A percentile compares a stretch with the other conserved stretches of the same genome.
phyloP scores from a whole-genome alignment of 2,797 vertebrate genomes.

The Vireo griseus region DNA sequence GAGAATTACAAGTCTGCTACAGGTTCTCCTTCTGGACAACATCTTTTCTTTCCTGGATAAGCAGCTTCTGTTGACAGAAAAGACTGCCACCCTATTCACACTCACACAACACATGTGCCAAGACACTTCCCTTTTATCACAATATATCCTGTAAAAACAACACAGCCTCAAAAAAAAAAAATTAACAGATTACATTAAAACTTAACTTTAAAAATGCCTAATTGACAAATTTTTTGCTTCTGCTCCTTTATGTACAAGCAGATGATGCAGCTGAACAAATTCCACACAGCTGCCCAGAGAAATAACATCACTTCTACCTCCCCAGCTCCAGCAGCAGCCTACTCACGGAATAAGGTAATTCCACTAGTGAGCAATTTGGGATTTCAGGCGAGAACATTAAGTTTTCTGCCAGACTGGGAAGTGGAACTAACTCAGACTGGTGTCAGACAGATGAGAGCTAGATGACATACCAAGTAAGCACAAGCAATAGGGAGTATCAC shows the following conservation, averaged over 20 bases:
- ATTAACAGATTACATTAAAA: not conserved
- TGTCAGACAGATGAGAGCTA: fast-evolving
- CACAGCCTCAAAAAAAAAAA: not conserved
- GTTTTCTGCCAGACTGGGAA: not conserved
- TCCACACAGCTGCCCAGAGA: not conserved
- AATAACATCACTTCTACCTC: not conserved
- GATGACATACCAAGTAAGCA: not conserved
- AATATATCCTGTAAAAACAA: not conserved
- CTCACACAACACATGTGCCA: not conserved
- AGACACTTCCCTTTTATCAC: not conserved
- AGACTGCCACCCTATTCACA: not conserved
- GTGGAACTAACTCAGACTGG: not conserved
- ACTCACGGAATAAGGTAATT: not conserved
- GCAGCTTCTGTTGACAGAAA: not conserved
- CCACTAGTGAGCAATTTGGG: not conserved
- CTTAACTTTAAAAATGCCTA: not conserved
- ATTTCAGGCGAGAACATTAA: fast-evolving
- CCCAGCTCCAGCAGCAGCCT: not conserved
- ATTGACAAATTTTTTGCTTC: not conserved
- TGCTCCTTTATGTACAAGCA: not conserved
- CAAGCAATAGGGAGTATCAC: not conserved
- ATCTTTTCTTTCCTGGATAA: not conserved
- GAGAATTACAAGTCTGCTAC: not conserved
- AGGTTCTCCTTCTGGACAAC: not conserved
- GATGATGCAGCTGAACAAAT: not conserved